Conservation (phyloP, 2,888 invertebrate genomes). For the Lithosia quadra region DNA sequence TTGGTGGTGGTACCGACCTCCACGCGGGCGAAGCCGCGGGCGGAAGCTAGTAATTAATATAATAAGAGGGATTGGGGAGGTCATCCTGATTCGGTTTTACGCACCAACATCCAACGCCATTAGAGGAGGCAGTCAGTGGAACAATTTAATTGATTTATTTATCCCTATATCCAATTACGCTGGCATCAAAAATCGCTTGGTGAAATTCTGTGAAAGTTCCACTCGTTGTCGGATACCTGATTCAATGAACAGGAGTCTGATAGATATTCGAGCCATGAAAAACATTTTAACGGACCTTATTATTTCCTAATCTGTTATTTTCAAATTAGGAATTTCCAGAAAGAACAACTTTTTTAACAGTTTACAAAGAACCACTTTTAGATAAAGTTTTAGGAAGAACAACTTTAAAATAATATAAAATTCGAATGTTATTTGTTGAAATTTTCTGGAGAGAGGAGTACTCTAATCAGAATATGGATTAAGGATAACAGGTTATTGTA, state of each 20-base stretch:
- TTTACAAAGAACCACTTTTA: too few relatives aligned
- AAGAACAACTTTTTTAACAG: too few relatives aligned
- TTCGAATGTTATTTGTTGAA: too few relatives aligned
- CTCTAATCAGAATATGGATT: too few relatives aligned
- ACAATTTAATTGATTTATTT: constrained; percentile 83
- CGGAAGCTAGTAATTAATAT: constrained; percentile 22
- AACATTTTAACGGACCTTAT: background rate
- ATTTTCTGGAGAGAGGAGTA: too few relatives aligned
- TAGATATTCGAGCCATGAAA: constrained; percentile 26
- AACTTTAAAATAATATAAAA: too few relatives aligned
- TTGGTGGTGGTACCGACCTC: too few relatives aligned
- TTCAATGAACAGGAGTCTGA: constrained; percentile 23
- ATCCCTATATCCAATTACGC: constrained; percentile 73
- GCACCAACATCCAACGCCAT: constrained; percentile 66
- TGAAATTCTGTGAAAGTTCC: constrained; percentile 44
- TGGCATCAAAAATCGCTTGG: constrained; percentile 58
- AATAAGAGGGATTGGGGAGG: constrained; percentile 31
- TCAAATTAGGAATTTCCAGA: too few relatives aligned
- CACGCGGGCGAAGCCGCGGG: too few relatives aligned
- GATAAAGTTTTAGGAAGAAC: too few relatives aligned
- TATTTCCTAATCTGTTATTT: background rate
- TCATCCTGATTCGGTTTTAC: constrained; percentile 55
- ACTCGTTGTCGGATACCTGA: constrained; percentile 26
- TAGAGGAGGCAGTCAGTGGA: constrained; percentile 69
- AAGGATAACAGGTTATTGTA: too few relatives aligned